A percentile compares a stretch with the other conserved stretches of the same genome.
Evolutionary conservation across 2,113 vertebrate genomes (phyloP).

Genomic region (Thymallus thymallus): DNA sequence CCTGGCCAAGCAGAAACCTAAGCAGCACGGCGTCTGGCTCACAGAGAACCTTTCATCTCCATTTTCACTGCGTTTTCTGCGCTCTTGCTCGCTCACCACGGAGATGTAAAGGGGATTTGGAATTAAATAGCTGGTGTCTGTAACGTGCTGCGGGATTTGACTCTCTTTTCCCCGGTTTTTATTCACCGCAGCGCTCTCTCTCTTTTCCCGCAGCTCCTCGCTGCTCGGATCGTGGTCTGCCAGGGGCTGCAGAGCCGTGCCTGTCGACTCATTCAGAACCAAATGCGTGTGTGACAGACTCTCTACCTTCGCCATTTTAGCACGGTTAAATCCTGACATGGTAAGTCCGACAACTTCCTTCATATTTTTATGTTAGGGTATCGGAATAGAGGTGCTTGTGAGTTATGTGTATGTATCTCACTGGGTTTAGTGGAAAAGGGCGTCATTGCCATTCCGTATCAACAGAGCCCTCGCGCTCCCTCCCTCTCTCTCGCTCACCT

Average conservation of each 20-base stretch:
- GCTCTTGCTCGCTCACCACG: slow-evolving; percentile 38
- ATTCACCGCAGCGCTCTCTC: slow-evolving; percentile 61
- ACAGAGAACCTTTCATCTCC: slow-evolving; percentile 43
- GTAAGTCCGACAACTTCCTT: slow-evolving; percentile 80
- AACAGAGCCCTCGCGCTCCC: slow-evolving; percentile 64
- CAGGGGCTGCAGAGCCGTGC: slow-evolving; percentile 92
- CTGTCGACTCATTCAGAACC: slow-evolving; percentile 91
- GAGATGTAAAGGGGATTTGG: slow-evolving; percentile 55
- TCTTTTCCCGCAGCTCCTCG: slow-evolving; percentile 77
- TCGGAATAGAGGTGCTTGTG: slow-evolving; percentile 38
- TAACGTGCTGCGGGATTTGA: slow-evolving; percentile 52
- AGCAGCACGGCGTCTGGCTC: slow-evolving; percentile 57
- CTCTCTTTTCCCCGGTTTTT: slow-evolving; percentile 38
- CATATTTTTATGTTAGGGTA: slow-evolving; percentile 29
- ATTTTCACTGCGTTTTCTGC: slow-evolving; percentile 39
- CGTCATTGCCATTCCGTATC: slow-evolving; percentile 76
- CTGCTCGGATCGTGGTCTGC: slow-evolving; percentile 94
- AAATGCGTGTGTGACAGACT: slow-evolving; percentile 97
- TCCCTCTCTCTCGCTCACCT: background rate
- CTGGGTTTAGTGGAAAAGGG: slow-evolving; percentile 56
- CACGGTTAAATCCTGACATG: slow-evolving; percentile 91
- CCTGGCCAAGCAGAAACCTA: slow-evolving; percentile 57
- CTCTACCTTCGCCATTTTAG: slow-evolving; percentile 99
- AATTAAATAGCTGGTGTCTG: slow-evolving; percentile 34
- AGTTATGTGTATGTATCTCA: slow-evolving; percentile 55